A percentile compares a stretch with the other conserved stretches of the same genome.
Conservation (phyloP, 92 coral and sea anemone genomes). For the Anthopleura xanthogrammica region DNA sequence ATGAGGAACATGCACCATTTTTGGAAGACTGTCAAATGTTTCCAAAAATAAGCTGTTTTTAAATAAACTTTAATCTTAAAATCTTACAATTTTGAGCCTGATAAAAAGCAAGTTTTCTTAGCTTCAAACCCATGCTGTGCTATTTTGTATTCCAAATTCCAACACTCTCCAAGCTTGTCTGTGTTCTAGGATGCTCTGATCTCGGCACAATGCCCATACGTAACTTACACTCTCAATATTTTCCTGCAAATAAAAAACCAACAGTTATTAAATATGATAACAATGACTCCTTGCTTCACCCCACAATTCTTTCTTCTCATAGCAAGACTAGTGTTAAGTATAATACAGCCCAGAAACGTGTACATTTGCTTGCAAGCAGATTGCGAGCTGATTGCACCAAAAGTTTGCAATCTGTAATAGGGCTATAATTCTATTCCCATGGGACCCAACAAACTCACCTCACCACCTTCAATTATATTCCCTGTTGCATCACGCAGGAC, state of each 20-base stretch:
- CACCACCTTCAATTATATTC: slow-evolving; percentile 93
- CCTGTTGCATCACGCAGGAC: slow-evolving; percentile 80
- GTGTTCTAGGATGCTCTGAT: slow-evolving; percentile 92
- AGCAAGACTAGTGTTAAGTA: too few relatives aligned
- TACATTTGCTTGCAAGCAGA: too few relatives aligned
- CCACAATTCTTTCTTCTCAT: too few relatives aligned
- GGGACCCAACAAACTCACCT: slow-evolving; percentile 40
- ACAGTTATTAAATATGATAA: background rate
- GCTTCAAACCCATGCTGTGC: slow-evolving; percentile 72
- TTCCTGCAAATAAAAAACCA: slow-evolving; percentile 54
- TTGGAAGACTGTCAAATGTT: background rate
- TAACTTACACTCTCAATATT: slow-evolving; percentile 89
- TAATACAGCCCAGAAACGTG: too few relatives aligned
- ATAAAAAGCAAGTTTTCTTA: background rate
- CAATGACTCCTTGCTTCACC: too few relatives aligned
- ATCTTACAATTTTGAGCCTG: background rate
- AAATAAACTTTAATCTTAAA: slow-evolving; percentile 3
- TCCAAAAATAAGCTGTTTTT: slow-evolving; percentile 1
- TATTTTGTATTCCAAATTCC: slow-evolving; percentile 94
- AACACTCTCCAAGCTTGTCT: slow-evolving; percentile 94
- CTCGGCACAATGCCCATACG: slow-evolving; percentile 99
- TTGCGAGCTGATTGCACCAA: too few relatives aligned
- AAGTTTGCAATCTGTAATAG: too few relatives aligned
- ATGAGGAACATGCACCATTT: background rate
- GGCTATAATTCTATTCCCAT: too few relatives aligned